Evolutionary conservation across 2,888 invertebrate genomes (phyloP), one percentile per base, ranked within the genome.

Genomic region (Cerastis leucographa): DNA sequence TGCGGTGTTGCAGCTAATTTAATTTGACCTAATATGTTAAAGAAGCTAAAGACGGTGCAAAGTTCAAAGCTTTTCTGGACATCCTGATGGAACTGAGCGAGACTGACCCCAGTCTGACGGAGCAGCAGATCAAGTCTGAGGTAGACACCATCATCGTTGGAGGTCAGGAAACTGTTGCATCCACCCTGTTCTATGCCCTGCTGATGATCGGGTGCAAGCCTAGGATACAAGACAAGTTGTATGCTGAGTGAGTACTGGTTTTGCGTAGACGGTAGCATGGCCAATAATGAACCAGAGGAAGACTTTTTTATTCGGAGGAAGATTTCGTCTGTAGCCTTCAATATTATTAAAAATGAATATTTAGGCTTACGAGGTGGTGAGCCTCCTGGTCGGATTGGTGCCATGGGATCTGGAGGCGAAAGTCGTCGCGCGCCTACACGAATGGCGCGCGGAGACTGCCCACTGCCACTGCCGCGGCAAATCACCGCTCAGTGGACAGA

Each of bases 61-160:
- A 89, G 76, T 96, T 95, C 86, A 97, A 95, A 86, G 93, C 97
- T 0, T 97, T 97, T 83, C 87, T 97, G 78, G 97, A 97, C 80
- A 92, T 97, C 19, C 90, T 97, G 11, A 89, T 97, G 77, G 97
- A 97, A 65, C 86, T 97, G 59, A 92, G 93, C 9, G 94, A 95
- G 70, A 85, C 87, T 0, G 96, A 96, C 46, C 89, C 91, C 0
- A 91, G 90, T 73, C 93, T 97, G 19, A 96, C 97, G 0, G 95
- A 96, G 74, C 87, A 95, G 77, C 97, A 97, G 88, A 92, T 97
- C 35, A 91, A 94, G 80, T 94, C 97, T 7, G 97, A 97, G 91
- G 97, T 97, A 46, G 95, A 97, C 83, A 97, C 97, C 6, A 97
- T 97, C 88, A 97, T 97, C 81, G 91, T 97, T 22, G 97, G 96